Percentiles rank a stretch among this genome's conserved stretches.
phyloP scores from a whole-genome alignment of 2,888 invertebrate genomes.

The Cyclophora punctaria region DNA sequence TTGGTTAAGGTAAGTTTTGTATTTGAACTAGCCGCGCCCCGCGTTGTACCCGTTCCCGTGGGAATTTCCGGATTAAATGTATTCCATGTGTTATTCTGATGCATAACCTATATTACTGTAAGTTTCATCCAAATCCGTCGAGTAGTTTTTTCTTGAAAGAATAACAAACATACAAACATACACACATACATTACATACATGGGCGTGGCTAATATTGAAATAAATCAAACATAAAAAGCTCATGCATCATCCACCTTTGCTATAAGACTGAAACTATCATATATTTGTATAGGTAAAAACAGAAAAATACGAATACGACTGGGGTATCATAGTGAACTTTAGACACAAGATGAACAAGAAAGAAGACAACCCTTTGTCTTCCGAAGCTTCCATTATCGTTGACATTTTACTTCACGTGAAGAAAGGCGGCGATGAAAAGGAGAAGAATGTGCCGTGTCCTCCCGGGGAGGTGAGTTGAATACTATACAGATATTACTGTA shows the following conservation, averaged over 20 bases:
- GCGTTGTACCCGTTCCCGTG: no score
- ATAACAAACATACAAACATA: no score
- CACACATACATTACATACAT: no score
- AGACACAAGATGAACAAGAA: conserved; percentile 78
- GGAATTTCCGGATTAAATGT: no score
- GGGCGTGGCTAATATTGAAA: no score
- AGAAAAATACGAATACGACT: conserved; percentile 91
- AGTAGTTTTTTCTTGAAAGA: no score
- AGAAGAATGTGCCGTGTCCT: conserved; percentile 81
- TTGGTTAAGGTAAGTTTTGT: conserved; percentile 83
- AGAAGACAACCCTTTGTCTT: conserved; percentile 69
- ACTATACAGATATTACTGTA: not conserved
- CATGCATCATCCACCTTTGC: no score
- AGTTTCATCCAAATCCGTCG: no score
- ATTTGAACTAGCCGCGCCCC: no score
- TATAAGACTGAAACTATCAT: not conserved
- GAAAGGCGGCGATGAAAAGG: conserved; percentile 72
- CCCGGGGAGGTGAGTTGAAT: conserved; percentile 69
- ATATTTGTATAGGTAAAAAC: conserved; percentile 79
- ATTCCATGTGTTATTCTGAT: no score
- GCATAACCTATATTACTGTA: no score
- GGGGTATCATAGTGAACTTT: conserved; percentile 97
- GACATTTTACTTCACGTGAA: conserved; percentile 90
- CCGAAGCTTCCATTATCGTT: conserved; percentile 80
- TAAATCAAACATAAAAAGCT: no score